A percentile compares a stretch with the other conserved stretches of the same genome.
These are phyloP conservation scores for Panurus biarmicus DNA, from an alignment of 2,113 vertebrate genomes.

Conservation along the genomic window DNA sequence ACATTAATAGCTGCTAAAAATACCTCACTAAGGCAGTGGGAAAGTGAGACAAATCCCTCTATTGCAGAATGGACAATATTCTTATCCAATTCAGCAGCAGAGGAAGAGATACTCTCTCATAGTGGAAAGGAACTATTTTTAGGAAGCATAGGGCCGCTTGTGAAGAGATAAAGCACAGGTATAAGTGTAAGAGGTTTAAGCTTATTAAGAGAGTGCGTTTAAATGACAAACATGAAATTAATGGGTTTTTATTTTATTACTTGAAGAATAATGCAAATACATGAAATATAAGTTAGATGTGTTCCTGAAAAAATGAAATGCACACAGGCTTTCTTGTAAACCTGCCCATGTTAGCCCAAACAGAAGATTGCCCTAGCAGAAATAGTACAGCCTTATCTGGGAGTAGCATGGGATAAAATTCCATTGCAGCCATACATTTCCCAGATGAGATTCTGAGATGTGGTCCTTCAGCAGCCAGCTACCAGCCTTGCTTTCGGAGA, in stretches of 20 bases:
- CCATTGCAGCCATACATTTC: neutral
- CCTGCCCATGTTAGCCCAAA: neutral
- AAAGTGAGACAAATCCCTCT: slow-evolving; percentile 56
- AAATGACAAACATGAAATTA: slow-evolving; percentile 57
- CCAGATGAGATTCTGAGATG: neutral
- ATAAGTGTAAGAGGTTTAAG: slow-evolving; percentile 42
- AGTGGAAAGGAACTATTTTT: slow-evolving; percentile 38
- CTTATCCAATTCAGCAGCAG: slow-evolving; percentile 52
- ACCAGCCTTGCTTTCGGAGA: neutral
- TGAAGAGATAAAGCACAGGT: slow-evolving; percentile 42
- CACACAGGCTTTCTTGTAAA: neutral
- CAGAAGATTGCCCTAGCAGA: neutral
- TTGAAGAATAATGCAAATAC: neutral
- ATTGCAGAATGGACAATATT: slow-evolving; percentile 61
- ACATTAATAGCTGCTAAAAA: slow-evolving; percentile 56
- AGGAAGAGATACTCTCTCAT: neutral
- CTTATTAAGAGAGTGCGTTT: slow-evolving; percentile 39
- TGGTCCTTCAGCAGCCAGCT: neutral
- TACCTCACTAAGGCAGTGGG: neutral
- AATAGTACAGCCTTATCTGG: neutral
- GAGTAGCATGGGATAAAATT: neutral
- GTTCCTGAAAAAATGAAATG: neutral
- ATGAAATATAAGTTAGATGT: neutral
- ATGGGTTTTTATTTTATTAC: neutral
- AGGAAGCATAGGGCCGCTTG: neutral